phyloP scores from a whole-genome alignment of 2,888 invertebrate genomes.

The Aspidiotus rigidus region DNA sequence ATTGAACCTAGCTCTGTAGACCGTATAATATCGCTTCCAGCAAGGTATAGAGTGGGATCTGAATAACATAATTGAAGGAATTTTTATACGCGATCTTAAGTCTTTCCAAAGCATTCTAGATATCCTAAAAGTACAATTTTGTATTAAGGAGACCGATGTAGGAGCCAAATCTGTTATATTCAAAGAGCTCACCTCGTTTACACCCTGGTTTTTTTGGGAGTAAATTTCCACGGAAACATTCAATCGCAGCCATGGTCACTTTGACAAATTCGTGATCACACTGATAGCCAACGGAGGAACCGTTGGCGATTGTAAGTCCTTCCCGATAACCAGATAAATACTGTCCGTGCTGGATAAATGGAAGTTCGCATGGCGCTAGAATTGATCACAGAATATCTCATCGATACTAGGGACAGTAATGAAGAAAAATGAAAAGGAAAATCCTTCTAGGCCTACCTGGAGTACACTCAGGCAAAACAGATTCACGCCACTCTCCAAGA shows the following conservation, averaged over 20 bases:
- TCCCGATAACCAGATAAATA: conserved; percentile 68
- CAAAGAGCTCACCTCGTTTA: conserved; percentile 41
- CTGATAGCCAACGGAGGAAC: conserved; percentile 64
- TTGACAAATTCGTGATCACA: conserved; percentile 50
- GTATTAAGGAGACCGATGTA: not conserved
- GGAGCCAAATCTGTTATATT: not conserved
- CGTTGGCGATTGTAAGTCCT: conserved; percentile 71
- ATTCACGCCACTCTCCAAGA: conserved; percentile 73
- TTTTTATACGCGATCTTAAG: too few species aligned
- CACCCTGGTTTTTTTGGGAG: conserved; percentile 51
- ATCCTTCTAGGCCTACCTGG: conserved; percentile 48
- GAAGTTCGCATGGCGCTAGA: conserved; percentile 58
- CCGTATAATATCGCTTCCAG: conserved; percentile 45
- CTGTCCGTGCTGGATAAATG: conserved; percentile 57
- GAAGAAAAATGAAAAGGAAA: not conserved
- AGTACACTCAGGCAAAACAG: conserved; percentile 64
- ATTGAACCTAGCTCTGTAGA: conserved; percentile 43
- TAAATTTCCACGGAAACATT: conserved; percentile 56
- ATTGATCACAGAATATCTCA: conserved; percentile 7
- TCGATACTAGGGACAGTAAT: not conserved
- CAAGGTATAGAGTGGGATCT: conserved; percentile 40
- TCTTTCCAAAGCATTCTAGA: too few species aligned
- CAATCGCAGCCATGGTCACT: conserved; percentile 47
- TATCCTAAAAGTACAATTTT: too few species aligned
- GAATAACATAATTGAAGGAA: not conserved